phyloP scores from a whole-genome alignment of 2,888 invertebrate genomes.

The Lepas anatifera region DNA sequence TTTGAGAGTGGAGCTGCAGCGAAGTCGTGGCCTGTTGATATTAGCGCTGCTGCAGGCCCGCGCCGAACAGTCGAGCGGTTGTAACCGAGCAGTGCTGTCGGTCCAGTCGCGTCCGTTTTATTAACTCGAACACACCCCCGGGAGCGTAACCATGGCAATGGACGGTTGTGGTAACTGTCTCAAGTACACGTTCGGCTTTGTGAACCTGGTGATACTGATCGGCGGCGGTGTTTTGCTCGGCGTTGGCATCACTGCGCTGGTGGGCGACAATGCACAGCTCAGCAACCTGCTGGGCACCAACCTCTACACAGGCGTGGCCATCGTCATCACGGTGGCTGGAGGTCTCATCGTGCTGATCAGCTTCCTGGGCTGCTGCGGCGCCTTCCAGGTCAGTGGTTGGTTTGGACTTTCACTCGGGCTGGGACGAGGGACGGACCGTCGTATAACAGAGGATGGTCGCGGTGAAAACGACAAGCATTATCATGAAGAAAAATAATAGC shows the following conservation, averaged over 20 bases:
- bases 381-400: not conserved
- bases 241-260: not conserved
- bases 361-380: conserved; percentile 13
- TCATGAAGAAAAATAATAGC: no score
- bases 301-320: conserved; percentile 4
- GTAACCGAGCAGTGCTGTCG: no score
- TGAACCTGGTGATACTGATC: conserved; percentile 3
- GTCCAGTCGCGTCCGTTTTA: no score
- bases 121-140: no score
- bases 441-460: no score
- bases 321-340: not conserved
- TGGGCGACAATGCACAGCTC: not conserved
- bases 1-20: no score
- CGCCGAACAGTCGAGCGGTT: no score
- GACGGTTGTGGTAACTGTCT: not conserved
- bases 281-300: not conserved
- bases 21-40: no score
- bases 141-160: not conserved
- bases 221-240: conserved; percentile 2
- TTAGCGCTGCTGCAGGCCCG: no score
- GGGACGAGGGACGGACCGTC: no score
- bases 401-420: no score
- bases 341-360: not conserved
- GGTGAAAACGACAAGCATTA: no score
- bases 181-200: conserved; percentile 5